These are phyloP conservation scores for Apis cerana DNA, from an alignment of 1,140 invertebrate species.

Conservation along the genomic window DNA sequence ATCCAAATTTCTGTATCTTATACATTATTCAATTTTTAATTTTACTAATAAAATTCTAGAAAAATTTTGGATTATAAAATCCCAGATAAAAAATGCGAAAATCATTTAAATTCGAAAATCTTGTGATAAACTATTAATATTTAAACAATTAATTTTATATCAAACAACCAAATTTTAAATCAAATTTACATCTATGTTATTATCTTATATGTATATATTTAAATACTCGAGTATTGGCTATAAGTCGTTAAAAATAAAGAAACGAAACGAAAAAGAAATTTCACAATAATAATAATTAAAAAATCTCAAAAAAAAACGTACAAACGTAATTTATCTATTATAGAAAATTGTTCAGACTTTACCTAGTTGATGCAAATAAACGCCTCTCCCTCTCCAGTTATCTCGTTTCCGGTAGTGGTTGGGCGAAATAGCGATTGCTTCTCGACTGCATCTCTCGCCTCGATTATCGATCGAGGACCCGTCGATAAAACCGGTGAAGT, in stretches of 20 bases:
- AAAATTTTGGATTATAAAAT: too few relatives aligned
- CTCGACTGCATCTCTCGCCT: slow-evolving; percentile 20
- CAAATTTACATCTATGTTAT: too few relatives aligned
- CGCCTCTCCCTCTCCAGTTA: not conserved
- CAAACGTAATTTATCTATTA: not conserved
- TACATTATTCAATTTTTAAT: too few relatives aligned
- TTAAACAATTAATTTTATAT: too few relatives aligned
- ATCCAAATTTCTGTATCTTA: too few relatives aligned
- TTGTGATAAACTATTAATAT: not conserved
- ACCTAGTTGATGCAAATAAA: slow-evolving; percentile 20
- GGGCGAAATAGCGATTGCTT: slow-evolving; percentile 43
- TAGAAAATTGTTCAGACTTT: slow-evolving; percentile 7
- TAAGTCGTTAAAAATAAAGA: not conserved
- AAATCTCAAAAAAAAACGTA: not conserved
- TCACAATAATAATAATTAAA: not conserved
- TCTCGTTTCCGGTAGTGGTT: not conserved
- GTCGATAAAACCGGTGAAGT: slow-evolving; percentile 47
- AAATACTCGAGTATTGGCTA: too few relatives aligned
- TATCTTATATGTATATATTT: too few relatives aligned
- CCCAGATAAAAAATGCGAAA: not conserved
- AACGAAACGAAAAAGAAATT: not conserved
- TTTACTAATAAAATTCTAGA: too few relatives aligned
- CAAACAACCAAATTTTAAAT: not conserved
- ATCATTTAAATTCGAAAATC: not conserved
- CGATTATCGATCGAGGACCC: slow-evolving; percentile 35